Percentiles rank a stretch among this genome's conserved stretches.
Conservation (phyloP, 53 echinoderm and acorn worm species). For the Arbacia lixula region DNA sequence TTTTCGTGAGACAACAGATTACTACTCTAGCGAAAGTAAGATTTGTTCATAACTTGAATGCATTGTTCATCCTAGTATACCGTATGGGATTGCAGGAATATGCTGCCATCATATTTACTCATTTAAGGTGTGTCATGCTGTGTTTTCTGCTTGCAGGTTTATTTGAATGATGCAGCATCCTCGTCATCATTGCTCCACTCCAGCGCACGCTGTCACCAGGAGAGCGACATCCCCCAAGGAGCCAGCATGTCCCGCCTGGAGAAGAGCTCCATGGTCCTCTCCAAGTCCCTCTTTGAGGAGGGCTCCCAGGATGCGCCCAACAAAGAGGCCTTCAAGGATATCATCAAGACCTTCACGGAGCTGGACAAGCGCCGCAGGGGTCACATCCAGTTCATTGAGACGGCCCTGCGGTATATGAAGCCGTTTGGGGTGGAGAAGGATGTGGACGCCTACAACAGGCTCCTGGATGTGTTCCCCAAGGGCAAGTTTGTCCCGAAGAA, state of each 20-base stretch:
- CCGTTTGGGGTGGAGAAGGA: conserved; percentile 89
- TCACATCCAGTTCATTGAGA: conserved; percentile 93
- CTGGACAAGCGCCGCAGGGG: conserved; percentile 87
- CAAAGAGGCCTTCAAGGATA: conserved; percentile 76
- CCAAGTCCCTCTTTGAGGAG: conserved; percentile 73
- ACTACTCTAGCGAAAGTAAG: too few relatives aligned
- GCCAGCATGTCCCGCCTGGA: conserved; percentile 7
- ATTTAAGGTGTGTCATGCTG: too few relatives aligned
- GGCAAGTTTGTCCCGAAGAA: conserved; percentile 83
- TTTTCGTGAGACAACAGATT: too few relatives aligned
- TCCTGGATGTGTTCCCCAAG: conserved; percentile 89
- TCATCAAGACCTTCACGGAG: conserved; percentile 73
- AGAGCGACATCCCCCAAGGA: neutral
- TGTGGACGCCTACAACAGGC: conserved; percentile 83
- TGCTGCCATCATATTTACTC: too few relatives aligned
- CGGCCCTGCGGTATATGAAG: conserved; percentile 86
- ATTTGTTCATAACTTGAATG: too few relatives aligned
- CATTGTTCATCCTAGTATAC: too few relatives aligned
- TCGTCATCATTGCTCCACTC: conserved; percentile 23
- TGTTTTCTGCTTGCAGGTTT: too few relatives aligned
- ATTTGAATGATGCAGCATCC: too few relatives aligned
- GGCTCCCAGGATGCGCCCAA: conserved; percentile 51
- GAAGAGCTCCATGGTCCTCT: conserved; percentile 57
- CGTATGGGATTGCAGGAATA: too few relatives aligned
- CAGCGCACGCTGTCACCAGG: conserved; percentile 2